Evolutionary conservation across 2,113 vertebrate species (phyloP).

Genomic region (Conger conger): DNA sequence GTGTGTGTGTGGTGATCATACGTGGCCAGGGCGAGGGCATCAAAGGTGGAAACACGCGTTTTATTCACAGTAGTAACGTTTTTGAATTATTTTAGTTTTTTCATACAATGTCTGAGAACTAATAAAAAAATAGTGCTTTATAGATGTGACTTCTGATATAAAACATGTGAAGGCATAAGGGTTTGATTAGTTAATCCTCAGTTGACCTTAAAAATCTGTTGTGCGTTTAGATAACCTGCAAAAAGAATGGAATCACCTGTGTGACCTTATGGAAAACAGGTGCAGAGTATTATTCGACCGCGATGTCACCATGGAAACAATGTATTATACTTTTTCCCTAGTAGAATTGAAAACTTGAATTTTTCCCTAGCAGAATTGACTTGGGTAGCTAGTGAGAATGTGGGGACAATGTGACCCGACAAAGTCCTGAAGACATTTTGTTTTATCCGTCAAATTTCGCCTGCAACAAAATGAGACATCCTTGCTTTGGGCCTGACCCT

Average conservation of each 20-base stretch:
- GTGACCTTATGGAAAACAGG: not conserved
- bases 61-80: not conserved
- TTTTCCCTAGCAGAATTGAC: not conserved
- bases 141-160: too few species aligned
- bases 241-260: not conserved
- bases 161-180: too few species aligned
- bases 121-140: too few species aligned
- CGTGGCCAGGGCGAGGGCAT: too few species aligned
- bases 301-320: not conserved
- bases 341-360: not conserved
- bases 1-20: too few species aligned
- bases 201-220: not conserved
- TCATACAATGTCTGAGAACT: not conserved
- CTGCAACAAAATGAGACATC: not conserved
- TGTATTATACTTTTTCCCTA: not conserved
- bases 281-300: too few species aligned
- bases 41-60: too few species aligned
- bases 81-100: not conserved
- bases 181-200: not conserved
- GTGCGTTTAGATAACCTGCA: not conserved
- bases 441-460: not conserved
- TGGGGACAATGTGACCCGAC: not conserved
- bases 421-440: not conserved
- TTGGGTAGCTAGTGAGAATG: not conserved
- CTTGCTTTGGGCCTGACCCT: not conserved